These are phyloP conservation scores for Drosophila dunni DNA, from an alignment of 1,140 invertebrate genomes.

Conservation along the genomic window DNA sequence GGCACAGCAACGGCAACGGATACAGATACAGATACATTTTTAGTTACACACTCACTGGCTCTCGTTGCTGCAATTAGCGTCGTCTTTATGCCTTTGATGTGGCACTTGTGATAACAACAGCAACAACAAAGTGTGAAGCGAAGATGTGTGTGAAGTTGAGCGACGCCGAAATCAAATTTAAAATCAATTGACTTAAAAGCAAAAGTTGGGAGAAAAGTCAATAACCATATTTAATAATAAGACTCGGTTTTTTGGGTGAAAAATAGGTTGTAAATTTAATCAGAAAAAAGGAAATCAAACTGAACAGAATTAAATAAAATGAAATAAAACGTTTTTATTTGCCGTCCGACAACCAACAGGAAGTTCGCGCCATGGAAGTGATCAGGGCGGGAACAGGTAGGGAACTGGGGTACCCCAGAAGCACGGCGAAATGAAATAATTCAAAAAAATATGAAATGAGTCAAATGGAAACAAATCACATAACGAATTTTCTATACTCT, in stretches of 20 bases:
- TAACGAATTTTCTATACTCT: slow-evolving; percentile 16
- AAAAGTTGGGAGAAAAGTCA: slow-evolving; percentile 51
- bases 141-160: slow-evolving; percentile 44
- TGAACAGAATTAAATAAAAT: slow-evolving; percentile 58
- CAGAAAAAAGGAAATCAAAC: slow-evolving; percentile 40
- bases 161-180: slow-evolving; percentile 28
- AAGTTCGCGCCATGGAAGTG: slow-evolving; percentile 42
- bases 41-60: slow-evolving; percentile 27
- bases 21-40: slow-evolving; percentile 35
- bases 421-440: slow-evolving; percentile 49
- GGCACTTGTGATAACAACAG: slow-evolving; percentile 54
- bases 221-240: slow-evolving; percentile 68
- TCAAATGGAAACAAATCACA: neutral
- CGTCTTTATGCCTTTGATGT: slow-evolving; percentile 68
- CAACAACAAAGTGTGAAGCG: slow-evolving; percentile 54
- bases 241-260: slow-evolving; percentile 20
- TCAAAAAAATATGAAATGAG: slow-evolving; percentile 39
- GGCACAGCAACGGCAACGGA: slow-evolving; percentile 33
- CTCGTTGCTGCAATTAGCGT: slow-evolving; percentile 65
- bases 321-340: slow-evolving; percentile 63
- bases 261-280: slow-evolving; percentile 55
- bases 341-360: slow-evolving; percentile 46
- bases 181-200: slow-evolving; percentile 52
- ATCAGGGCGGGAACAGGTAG: neutral
- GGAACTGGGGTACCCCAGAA: slow-evolving; percentile 16